Conservation (phyloP, 2,797 vertebrate genomes). For the Rhinoraja longicauda region DNA sequence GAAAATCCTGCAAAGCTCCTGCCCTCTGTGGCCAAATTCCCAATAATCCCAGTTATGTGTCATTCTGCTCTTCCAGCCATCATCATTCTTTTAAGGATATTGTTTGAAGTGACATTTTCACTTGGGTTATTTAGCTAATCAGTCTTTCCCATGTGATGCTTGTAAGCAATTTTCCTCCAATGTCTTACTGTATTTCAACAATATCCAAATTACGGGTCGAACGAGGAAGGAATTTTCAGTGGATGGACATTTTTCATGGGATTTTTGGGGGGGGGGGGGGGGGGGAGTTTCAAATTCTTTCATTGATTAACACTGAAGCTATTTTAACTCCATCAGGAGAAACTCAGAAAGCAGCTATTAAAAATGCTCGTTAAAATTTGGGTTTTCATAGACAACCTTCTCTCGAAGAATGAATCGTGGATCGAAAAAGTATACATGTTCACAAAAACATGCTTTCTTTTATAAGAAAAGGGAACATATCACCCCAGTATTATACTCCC, state of each 20-base stretch:
- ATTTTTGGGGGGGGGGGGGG: too few species aligned
- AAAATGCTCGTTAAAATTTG: not conserved
- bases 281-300: not conserved
- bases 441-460: too few species aligned
- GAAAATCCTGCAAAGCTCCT: conserved; percentile 1
- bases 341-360: not conserved
- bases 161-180: not conserved
- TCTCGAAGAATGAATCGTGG: not conserved
- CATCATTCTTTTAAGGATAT: not conserved
- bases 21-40: not conserved
- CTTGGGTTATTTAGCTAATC: conserved; percentile 16
- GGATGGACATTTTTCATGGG: too few species aligned
- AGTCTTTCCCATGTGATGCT: not conserved
- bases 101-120: not conserved
- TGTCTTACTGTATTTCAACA: not conserved
- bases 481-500: too few species aligned
- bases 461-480: too few species aligned
- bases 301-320: not conserved
- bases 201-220: not conserved
- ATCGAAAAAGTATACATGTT: not conserved
- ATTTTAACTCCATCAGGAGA: not conserved
- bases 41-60: not conserved
- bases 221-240: not conserved
- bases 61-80: not conserved
- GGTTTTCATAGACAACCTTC: not conserved